Conservation (phyloP, 2,888 invertebrate genomes). For the Caenorhabditis imperialis region DNA sequence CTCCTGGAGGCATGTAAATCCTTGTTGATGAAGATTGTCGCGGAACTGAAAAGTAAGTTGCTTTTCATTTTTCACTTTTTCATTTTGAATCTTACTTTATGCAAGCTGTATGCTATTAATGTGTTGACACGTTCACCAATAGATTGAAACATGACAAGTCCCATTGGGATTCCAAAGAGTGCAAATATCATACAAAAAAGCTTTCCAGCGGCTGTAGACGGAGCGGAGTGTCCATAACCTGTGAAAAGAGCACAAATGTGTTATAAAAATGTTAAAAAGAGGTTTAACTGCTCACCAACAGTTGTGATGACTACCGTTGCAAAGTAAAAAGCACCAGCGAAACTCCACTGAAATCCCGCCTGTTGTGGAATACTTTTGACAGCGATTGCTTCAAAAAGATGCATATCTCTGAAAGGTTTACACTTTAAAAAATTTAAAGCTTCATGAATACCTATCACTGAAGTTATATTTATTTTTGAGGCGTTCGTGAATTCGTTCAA, state of each 20-base stretch:
- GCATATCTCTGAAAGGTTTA: slow-evolving; percentile 87
- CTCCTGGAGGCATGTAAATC: slow-evolving; percentile 40
- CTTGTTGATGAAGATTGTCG: slow-evolving; percentile 43
- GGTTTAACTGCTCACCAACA: slow-evolving; percentile 84
- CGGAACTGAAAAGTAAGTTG: slow-evolving; percentile 45
- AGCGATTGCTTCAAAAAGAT: slow-evolving; percentile 87
- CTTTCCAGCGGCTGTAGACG: slow-evolving; percentile 85
- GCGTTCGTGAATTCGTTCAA: slow-evolving; percentile 74
- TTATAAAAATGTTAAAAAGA: slow-evolving; percentile 81
- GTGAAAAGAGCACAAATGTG: slow-evolving; percentile 86
- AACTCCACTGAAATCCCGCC: slow-evolving; percentile 99
- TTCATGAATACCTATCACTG: slow-evolving; percentile 83
- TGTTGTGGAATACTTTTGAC: slow-evolving; percentile 97
- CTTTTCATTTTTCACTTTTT: not conserved
- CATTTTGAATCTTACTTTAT: slow-evolving; percentile 45
- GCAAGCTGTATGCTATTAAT: slow-evolving; percentile 81
- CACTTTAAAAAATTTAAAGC: no score
- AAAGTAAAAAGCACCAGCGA: slow-evolving; percentile 98
- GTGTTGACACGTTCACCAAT: slow-evolving; percentile 96
- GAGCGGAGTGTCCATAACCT: slow-evolving; percentile 76
- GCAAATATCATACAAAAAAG: slow-evolving; percentile 89
- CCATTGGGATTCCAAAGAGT: slow-evolving; percentile 93
- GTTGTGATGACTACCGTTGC: slow-evolving; percentile 98
- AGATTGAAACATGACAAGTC: slow-evolving; percentile 98
- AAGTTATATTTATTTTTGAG: slow-evolving; percentile 93